Conservation (phyloP, 1,140 invertebrate species). For the Hylyphantes graminicola region DNA sequence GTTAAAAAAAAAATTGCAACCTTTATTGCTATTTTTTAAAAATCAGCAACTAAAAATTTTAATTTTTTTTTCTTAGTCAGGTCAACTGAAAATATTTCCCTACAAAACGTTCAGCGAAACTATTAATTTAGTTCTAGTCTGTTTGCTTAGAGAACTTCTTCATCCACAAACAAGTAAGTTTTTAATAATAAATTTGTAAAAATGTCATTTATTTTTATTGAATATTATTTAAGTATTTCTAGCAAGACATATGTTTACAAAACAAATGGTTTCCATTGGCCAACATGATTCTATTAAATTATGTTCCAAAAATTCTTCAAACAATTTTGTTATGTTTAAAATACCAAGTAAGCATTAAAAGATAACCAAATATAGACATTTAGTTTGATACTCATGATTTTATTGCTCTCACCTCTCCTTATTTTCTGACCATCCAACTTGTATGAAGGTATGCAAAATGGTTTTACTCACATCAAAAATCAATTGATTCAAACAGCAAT, state of each 20-base stretch:
- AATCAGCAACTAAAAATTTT: background rate
- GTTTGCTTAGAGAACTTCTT: constrained; percentile 88
- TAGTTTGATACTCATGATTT: too few relatives aligned
- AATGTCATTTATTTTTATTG: constrained; percentile 24
- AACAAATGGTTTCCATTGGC: background rate
- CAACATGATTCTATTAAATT: too few relatives aligned
- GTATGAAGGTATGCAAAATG: too few relatives aligned
- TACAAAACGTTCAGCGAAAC: constrained; percentile 95
- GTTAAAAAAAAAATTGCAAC: background rate
- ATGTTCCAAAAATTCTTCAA: too few relatives aligned
- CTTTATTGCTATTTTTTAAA: background rate
- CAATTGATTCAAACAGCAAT: too few relatives aligned
- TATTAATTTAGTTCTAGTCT: constrained; percentile 92
- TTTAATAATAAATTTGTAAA: background rate
- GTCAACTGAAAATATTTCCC: constrained; percentile 79
- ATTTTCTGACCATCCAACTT: too few relatives aligned
- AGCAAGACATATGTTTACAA: background rate
- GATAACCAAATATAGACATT: too few relatives aligned
- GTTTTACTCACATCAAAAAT: too few relatives aligned
- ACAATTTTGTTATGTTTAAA: too few relatives aligned
- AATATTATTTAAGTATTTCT: constrained; percentile 18
- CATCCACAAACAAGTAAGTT: constrained; percentile 81
- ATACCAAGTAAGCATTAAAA: too few relatives aligned
- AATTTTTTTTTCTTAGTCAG: constrained; percentile 63
- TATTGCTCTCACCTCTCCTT: too few relatives aligned